Evolutionary conservation across 2,888 invertebrate species (phyloP), one percentile per base, ranked within the genome.

Genomic region (Trichacis sp.): DNA sequence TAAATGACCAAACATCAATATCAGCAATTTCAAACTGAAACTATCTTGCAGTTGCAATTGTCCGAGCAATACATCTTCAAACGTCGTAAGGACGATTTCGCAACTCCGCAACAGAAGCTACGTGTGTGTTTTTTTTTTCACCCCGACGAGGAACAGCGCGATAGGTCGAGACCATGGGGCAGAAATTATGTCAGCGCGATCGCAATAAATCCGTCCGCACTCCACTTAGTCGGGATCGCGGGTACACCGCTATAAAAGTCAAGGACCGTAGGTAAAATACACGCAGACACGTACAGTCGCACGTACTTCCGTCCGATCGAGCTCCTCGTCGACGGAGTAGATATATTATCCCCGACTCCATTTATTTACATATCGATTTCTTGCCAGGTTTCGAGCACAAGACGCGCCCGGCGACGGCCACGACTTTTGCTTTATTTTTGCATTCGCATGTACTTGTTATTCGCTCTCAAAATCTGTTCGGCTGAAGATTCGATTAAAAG

Each of bases 281-380:
- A 53, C 61, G 56, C 36, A 51, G 49, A 61, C 51, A 52, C 63
- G 62, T 62, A 53, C 29, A 55, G 59, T 49, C 65, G 29, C 61
- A 50, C 54, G 57, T 59, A 66, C 62, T 66, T 62, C 62, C 66
- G 58, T 47, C 45, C 19, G 57, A 61, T 61, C 52, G 57, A 56
- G 15, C 33, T 19, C 36, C 47, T 17, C 52, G 53, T 40, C 50
- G 58, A 64, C 64, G 53, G 58, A 18, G 19, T 54, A 50, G 48
- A 58, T 62, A 66, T 61, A 62, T 66, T 53, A 43, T 53, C 46
- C 29, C 43, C 38, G 56, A 62, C 59, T 66, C 69, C 53, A 62
- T 67, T 66, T 67, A 73, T 71, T 71, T 71, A 56, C 69, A 70
- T 71, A 71, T 73, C 70, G 70, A 70, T 65, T 71, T 66, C 57